phyloP scores from a whole-genome alignment of 1,140 invertebrate species.

The Rhagoletis zephyria region DNA sequence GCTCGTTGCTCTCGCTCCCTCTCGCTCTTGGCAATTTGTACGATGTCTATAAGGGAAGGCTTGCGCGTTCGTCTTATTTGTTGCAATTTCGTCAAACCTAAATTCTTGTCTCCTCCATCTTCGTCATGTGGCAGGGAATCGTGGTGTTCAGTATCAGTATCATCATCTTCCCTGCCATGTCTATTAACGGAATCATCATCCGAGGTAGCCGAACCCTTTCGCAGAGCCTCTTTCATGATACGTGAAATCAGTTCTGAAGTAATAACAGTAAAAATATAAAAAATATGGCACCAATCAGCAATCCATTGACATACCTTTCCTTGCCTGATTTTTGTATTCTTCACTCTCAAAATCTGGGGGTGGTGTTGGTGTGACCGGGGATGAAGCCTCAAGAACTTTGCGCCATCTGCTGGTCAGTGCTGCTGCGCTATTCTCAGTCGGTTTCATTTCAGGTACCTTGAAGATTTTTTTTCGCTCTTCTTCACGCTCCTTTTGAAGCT shows the following conservation, averaged over 20 bases:
- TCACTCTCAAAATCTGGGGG: conserved; percentile 69
- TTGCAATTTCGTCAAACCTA: conserved; percentile 67
- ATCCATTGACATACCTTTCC: conserved; percentile 65
- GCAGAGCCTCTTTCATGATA: conserved; percentile 77
- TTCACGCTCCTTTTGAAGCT: conserved; percentile 88
- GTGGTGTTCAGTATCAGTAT: conserved; percentile 80
- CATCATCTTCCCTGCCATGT: conserved; percentile 73
- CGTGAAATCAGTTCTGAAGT: conserved; percentile 77
- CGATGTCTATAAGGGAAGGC: conserved; percentile 70
- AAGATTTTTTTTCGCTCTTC: conserved; percentile 95
- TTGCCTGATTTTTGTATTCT: conserved; percentile 70
- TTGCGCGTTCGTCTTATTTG: conserved; percentile 70
- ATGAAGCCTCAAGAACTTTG: conserved; percentile 71
- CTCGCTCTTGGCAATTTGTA: conserved; percentile 71
- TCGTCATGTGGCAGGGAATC: conserved; percentile 79
- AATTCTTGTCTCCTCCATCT: conserved; percentile 66
- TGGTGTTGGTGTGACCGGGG: conserved; percentile 70
- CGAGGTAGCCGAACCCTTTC: conserved; percentile 76
- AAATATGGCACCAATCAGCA: neutral
- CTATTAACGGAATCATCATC: conserved; percentile 74
- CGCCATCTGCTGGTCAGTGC: conserved; percentile 71
- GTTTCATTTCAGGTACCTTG: conserved; percentile 81
- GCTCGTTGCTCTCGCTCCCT: conserved; percentile 60
- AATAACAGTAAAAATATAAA: neutral
- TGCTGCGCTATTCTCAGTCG: conserved; percentile 73